Evolutionary conservation across 2,888 invertebrate species (phyloP), one percentile per base, ranked within the genome.

Genomic region (Laothoe populi): DNA sequence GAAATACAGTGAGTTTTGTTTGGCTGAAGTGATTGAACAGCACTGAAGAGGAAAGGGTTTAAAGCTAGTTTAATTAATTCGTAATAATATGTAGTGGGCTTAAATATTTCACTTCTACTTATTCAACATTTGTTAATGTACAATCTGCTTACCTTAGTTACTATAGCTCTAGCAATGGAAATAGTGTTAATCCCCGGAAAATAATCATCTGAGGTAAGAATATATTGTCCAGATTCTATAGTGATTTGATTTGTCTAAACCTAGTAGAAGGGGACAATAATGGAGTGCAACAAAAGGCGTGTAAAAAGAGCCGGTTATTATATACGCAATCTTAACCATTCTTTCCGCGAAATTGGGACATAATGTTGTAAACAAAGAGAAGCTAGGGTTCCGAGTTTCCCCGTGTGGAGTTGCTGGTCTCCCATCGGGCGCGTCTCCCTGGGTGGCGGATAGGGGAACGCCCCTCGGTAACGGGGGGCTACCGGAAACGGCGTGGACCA

Each of bases 331-430:
- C 66, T 63, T 63, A 67, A 70, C 68, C 66, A 75, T 81, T 77
- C 71, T 75, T 76, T 73, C 68, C 69, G 67, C 66, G 67, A 65
- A 74, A 75, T 75, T 81, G 72, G 70, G 71, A 71, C 74, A 75
- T 65, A 26, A 60, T 66, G 68, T 48, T 64, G 60, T 31, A 61
- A 65, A 65, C 64, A 66, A 65, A 61, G 60, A 40, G 57, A 63
- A 59, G 48, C 62, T 64, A 64, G n/a, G 40, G 57, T 57, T 63
- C 58, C 44, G 11, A 35, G 8, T 38, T 31, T n/a, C n/a, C n/a
- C n/a, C n/a, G n/a, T n/a, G n/a, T n/a, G n/a, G n/a, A n/a, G n/a
- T n/a, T n/a, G n/a, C n/a, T n/a, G n/a, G n/a, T n/a, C n/a, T n/a
- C n/a, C n/a, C n/a, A n/a, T n/a, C n/a, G n/a, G n/a, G n/a, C n/a